Evolutionary conservation across 2,797 vertebrate genomes (phyloP).

Genomic region (Orestias chungarensis): DNA sequence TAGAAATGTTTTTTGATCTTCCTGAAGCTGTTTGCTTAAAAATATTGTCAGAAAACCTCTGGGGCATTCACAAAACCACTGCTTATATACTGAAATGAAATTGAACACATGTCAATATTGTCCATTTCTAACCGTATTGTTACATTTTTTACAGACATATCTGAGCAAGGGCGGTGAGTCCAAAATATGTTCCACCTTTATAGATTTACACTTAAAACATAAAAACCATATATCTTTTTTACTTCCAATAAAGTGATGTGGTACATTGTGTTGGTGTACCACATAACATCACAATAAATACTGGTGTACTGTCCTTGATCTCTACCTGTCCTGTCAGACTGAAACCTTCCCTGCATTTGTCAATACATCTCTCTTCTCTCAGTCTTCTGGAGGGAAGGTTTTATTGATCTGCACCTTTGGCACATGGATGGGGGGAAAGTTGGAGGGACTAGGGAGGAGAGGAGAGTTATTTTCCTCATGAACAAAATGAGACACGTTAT

Average conservation of each 20-base stretch:
- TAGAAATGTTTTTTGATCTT: too few species aligned
- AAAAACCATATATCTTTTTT: neutral
- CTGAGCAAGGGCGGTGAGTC: neutral
- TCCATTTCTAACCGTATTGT: neutral
- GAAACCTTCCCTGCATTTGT: conserved; percentile 46
- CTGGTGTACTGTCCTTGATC: neutral
- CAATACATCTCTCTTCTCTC: conserved; percentile 24
- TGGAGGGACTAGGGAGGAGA: conserved; percentile 18
- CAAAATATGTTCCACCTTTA: neutral
- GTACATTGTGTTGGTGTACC: neutral
- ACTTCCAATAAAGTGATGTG: neutral
- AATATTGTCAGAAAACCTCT: too few species aligned
- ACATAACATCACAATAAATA: neutral
- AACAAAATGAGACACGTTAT: conserved; percentile 34
- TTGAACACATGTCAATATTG: neutral
- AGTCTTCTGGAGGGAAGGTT: conserved; percentile 58
- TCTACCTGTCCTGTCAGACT: conserved; percentile 7
- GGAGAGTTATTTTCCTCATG: conserved; percentile 26
- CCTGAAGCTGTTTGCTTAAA: too few species aligned
- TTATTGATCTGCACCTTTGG: conserved; percentile 62
- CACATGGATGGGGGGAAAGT: conserved; percentile 28
- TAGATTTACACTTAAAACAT: neutral
- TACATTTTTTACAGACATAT: neutral
- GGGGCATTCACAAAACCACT: neutral
- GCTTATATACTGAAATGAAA: neutral